phyloP scores from a whole-genome alignment of 2,113 vertebrate species.

The Alaudala cheleensis region DNA sequence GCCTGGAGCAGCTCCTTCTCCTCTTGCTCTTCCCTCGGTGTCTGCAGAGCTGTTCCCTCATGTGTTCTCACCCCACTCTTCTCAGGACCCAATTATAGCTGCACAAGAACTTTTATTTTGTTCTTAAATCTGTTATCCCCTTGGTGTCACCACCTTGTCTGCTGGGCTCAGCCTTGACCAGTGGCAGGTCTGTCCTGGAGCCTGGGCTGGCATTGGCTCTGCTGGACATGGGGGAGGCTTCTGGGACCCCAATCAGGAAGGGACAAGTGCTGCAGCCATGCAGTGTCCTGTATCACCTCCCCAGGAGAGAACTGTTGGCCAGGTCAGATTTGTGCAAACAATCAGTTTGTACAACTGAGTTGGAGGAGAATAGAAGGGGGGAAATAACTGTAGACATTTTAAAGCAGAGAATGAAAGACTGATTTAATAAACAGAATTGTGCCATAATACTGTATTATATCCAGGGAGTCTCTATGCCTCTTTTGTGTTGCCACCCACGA shows the following conservation, averaged over 20 bases:
- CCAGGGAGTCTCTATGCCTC: not conserved
- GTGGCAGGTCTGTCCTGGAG: not conserved
- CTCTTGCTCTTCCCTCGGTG: not conserved
- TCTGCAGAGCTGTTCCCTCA: not conserved
- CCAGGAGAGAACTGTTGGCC: not conserved
- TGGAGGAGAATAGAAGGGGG: not conserved
- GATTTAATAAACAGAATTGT: not conserved
- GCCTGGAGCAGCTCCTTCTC: not conserved
- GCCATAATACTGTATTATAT: slow-evolving; percentile 22
- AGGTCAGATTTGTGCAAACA: not conserved
- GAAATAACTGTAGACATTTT: not conserved
- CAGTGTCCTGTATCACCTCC: not conserved
- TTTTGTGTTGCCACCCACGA: slow-evolving; percentile 45
- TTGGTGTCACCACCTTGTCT: not conserved
- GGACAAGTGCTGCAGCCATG: not conserved
- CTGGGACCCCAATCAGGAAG: not conserved
- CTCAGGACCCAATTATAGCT: not conserved
- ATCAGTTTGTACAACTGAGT: not conserved
- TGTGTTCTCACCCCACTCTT: not conserved
- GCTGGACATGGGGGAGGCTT: not conserved
- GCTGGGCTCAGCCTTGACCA: not conserved
- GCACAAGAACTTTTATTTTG: not conserved
- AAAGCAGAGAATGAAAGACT: slow-evolving; percentile 1
- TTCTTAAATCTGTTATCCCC: not conserved
- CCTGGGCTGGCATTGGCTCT: not conserved